Percentiles rank a stretch among this genome's conserved stretches.
Conservation (phyloP, 2,113 vertebrate species). For the Enhydra lutris region DNA sequence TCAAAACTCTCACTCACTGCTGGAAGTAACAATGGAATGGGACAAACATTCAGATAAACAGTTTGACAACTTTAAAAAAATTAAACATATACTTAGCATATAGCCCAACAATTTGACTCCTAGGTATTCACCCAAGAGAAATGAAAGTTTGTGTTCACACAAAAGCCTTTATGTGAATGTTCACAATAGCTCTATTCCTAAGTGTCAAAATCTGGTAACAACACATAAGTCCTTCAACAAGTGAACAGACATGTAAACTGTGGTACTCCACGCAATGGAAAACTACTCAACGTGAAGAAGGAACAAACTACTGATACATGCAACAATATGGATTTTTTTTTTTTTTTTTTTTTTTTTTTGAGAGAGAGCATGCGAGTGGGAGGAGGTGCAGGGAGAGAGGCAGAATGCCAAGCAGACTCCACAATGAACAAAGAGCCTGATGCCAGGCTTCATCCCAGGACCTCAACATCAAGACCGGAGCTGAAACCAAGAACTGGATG, state of each 20-base stretch:
- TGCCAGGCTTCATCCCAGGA: not conserved
- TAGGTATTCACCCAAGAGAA: not conserved
- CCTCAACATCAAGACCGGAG: not conserved
- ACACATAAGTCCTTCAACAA: not conserved
- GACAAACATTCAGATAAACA: not conserved
- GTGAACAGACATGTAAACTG: not conserved
- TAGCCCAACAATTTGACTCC: not conserved
- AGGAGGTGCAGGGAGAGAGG: not conserved
- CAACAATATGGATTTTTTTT: not conserved
- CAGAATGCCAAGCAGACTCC: not conserved
- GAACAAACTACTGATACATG: not conserved
- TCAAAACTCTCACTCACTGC: not conserved
- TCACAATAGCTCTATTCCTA: not conserved
- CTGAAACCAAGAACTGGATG: not conserved
- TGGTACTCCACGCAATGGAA: not conserved
- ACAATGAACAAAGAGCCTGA: not conserved
- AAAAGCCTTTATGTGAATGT: not conserved
- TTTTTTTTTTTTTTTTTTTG: not conserved
- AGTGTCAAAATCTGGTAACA: not conserved
- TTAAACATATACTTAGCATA: not conserved
- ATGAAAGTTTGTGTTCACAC: not conserved
- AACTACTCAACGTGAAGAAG: not conserved
- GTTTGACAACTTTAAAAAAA: not conserved
- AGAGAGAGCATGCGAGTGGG: not conserved
- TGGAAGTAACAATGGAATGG: not conserved